Percentiles rank a stretch among this genome's conserved stretches.
Conservation (phyloP, 2,113 vertebrate species). For the Menura novaehollandiae region DNA sequence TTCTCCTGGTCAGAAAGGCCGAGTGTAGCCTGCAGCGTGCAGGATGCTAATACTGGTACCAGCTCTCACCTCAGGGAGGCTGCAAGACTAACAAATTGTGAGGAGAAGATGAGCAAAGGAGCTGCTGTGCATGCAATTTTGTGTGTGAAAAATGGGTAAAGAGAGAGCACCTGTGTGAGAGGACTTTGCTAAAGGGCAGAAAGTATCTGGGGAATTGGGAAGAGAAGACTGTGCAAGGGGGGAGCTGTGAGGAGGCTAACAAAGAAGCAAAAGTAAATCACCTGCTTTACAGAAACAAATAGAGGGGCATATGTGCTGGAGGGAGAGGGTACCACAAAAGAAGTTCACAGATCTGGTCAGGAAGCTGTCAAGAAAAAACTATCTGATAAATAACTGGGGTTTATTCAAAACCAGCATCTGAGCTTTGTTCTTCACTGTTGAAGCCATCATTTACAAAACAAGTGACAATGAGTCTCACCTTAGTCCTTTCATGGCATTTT, state of each 20-base stretch:
- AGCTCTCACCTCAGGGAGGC: neutral
- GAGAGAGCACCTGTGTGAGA: neutral
- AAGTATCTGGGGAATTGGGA: neutral
- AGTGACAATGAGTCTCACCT: constrained; percentile 4
- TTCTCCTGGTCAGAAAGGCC: neutral
- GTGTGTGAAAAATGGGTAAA: neutral
- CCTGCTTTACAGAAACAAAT: neutral
- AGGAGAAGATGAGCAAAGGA: neutral
- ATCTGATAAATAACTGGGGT: neutral
- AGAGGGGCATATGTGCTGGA: neutral
- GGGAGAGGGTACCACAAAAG: neutral
- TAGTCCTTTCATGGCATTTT: neutral
- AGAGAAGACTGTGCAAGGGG: neutral
- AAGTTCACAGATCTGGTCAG: neutral
- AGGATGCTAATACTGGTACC: neutral
- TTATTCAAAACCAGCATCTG: neutral
- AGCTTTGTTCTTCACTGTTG: neutral
- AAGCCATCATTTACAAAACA: neutral
- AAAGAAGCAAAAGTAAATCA: neutral
- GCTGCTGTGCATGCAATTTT: neutral
- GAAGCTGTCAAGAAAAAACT: neutral
- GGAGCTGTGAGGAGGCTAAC: neutral
- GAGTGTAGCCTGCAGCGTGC: neutral
- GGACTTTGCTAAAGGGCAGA: neutral
- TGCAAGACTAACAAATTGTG: neutral